A percentile compares a stretch with the other conserved stretches of the same genome.
Conservation (phyloP, 2,888 invertebrate genomes). For the Idaea aversata region DNA sequence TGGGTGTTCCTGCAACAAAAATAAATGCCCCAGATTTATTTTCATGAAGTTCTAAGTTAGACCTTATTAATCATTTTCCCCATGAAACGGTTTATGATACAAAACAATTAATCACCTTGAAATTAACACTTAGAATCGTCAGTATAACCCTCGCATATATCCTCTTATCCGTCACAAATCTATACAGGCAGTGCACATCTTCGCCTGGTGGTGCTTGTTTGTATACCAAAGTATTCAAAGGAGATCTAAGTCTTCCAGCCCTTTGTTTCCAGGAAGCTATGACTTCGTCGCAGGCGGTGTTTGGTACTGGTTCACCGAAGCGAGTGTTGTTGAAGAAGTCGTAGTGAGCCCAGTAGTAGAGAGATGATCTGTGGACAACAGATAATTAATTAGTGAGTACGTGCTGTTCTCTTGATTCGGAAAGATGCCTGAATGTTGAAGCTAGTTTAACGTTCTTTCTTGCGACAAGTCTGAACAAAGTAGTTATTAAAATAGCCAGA, state of each 20-base stretch:
- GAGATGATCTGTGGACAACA: constrained; percentile 82
- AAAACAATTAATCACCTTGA: constrained; percentile 80
- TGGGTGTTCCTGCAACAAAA: constrained; percentile 82
- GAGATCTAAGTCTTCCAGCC: constrained; percentile 88
- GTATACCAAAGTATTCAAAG: constrained; percentile 92
- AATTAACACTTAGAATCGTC: constrained; percentile 88
- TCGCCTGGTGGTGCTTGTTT: constrained; percentile 86
- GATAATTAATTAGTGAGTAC: background rate
- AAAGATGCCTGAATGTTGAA: too few species aligned
- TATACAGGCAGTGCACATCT: constrained; percentile 90
- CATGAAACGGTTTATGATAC: constrained; percentile 8
- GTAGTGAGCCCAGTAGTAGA: constrained; percentile 97
- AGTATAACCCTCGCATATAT: constrained; percentile 90
- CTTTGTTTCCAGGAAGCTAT: constrained; percentile 92
- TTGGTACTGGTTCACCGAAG: constrained; percentile 89
- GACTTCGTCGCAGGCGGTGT: constrained; percentile 92
- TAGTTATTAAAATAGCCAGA: constrained; percentile 5
- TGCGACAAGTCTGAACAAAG: constrained; percentile 10
- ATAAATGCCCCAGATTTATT: background rate
- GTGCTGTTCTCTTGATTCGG: too few species aligned
- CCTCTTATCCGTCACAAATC: constrained; percentile 90
- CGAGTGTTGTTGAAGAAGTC: constrained; percentile 96
- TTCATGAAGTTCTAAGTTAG: background rate
- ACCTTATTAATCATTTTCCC: constrained; percentile 32
- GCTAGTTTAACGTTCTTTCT: background rate